Conservation (phyloP, 2,113 vertebrate genomes). For the Patagioenas fasciata region DNA sequence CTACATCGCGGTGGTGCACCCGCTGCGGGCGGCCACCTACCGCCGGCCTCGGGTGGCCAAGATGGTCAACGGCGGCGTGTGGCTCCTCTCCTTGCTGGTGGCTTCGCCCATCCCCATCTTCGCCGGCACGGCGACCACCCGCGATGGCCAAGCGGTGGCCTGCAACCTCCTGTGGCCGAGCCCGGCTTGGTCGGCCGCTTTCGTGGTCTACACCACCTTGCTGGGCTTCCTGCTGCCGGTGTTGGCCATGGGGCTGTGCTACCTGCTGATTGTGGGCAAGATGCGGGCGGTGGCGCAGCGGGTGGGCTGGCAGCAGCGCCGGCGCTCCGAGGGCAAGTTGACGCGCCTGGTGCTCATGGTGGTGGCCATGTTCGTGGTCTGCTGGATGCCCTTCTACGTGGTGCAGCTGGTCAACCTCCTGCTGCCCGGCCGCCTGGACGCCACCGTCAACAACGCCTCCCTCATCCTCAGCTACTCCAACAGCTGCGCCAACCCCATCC, state of each 20-base stretch:
- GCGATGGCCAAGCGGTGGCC: slow-evolving; percentile 82
- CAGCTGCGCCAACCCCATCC: slow-evolving; percentile 90
- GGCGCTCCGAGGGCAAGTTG: slow-evolving; percentile 87
- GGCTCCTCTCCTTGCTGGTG: slow-evolving; percentile 87
- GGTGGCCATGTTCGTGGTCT: slow-evolving; percentile 89
- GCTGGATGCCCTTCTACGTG: slow-evolving; percentile 92
- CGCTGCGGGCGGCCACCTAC: slow-evolving; percentile 87
- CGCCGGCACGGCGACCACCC: slow-evolving; percentile 79
- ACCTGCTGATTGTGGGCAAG: slow-evolving; percentile 88
- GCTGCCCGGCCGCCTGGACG: slow-evolving; percentile 75
- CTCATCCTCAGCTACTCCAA: slow-evolving; percentile 90
- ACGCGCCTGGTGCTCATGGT: slow-evolving; percentile 85
- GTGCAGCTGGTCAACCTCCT: slow-evolving; percentile 88
- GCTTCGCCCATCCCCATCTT: slow-evolving; percentile 88
- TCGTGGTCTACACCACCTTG: slow-evolving; percentile 85
- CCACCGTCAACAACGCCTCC: slow-evolving; percentile 86
- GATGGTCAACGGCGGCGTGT: slow-evolving; percentile 85
- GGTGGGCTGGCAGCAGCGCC: slow-evolving; percentile 89
- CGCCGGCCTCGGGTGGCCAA: slow-evolving; percentile 87
- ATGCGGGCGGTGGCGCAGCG: slow-evolving; percentile 86
- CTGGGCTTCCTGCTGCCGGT: slow-evolving; percentile 90
- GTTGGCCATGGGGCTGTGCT: slow-evolving; percentile 87
- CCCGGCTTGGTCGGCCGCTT: slow-evolving; percentile 85
- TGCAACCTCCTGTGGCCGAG: slow-evolving; percentile 89
- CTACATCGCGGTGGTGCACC: slow-evolving; percentile 89